These are phyloP conservation scores for Centroberyx gerrardi DNA, from an alignment of 2,797 vertebrate species.

Conservation along the genomic window DNA sequence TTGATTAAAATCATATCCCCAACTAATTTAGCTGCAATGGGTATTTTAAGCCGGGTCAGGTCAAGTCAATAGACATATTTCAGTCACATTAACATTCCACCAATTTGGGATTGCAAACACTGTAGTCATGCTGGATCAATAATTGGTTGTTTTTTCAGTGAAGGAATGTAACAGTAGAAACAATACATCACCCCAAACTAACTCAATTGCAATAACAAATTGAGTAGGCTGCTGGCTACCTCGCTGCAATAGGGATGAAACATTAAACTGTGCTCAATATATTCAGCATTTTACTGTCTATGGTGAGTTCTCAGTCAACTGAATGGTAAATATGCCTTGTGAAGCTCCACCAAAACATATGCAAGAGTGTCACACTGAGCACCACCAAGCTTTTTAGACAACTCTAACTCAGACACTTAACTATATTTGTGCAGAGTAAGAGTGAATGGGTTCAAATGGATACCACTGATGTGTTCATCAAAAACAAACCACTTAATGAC, in stretches of 20 bases:
- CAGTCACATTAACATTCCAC: background rate
- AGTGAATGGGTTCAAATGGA: background rate
- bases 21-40: conserved; percentile 14
- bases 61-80: conserved; percentile 28
- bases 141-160: background rate
- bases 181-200: conserved; percentile 11
- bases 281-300: background rate
- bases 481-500: background rate
- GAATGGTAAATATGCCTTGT: background rate
- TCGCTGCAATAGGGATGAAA: background rate
- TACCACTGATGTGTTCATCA: background rate
- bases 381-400: background rate
- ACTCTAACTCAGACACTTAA: background rate
- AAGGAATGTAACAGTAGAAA: background rate
- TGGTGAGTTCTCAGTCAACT: background rate
- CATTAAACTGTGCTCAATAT: conserved; percentile 6
- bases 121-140: background rate
- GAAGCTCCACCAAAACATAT: background rate
- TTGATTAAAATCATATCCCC: conserved; percentile 18
- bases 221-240: conserved; percentile 17
- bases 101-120: background rate
- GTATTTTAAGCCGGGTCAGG: conserved; percentile 22
- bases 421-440: background rate
- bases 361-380: background rate
- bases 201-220: conserved; percentile 8